phyloP scores from a whole-genome alignment of 2,797 vertebrate species.

The Rhabdophis nuchalis region DNA sequence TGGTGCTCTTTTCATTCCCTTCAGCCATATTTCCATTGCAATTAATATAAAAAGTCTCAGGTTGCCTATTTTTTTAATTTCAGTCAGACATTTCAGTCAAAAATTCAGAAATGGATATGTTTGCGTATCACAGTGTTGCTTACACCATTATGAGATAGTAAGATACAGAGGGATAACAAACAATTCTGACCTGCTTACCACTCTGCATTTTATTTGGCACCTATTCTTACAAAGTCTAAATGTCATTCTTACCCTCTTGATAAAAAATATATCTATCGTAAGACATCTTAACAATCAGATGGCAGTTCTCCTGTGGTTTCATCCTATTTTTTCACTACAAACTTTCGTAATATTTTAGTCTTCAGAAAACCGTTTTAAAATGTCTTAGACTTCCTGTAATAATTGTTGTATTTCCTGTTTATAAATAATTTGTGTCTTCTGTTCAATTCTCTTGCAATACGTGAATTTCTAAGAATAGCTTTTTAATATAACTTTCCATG shows the following conservation, averaged over 20 bases:
- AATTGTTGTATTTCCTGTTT: neutral
- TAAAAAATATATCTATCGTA: neutral
- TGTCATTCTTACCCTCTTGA: neutral
- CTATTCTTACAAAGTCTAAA: neutral
- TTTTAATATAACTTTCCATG: slow-evolving; percentile 18
- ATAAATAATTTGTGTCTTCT: neutral
- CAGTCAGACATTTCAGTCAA: neutral
- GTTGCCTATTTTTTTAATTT: neutral
- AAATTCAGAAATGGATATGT: neutral
- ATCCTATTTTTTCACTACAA: neutral
- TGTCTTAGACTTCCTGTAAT: neutral
- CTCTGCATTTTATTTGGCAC: neutral
- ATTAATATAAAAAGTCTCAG: slow-evolving; percentile 51
- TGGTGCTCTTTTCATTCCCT: slow-evolving; percentile 46
- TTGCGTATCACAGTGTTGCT: slow-evolving; percentile 16
- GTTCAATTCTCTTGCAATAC: neutral
- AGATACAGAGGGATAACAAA: neutral
- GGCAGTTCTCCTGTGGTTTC: neutral
- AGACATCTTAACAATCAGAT: neutral
- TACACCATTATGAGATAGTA: neutral
- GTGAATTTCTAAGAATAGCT: neutral
- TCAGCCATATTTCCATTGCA: slow-evolving; percentile 62
- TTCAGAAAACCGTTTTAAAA: neutral
- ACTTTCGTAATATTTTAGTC: neutral
- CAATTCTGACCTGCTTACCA: neutral